Evolutionary conservation across 2,113 vertebrate genomes (phyloP), one percentile per base, ranked within the genome.

Genomic region (Corythaixoides concolor): DNA sequence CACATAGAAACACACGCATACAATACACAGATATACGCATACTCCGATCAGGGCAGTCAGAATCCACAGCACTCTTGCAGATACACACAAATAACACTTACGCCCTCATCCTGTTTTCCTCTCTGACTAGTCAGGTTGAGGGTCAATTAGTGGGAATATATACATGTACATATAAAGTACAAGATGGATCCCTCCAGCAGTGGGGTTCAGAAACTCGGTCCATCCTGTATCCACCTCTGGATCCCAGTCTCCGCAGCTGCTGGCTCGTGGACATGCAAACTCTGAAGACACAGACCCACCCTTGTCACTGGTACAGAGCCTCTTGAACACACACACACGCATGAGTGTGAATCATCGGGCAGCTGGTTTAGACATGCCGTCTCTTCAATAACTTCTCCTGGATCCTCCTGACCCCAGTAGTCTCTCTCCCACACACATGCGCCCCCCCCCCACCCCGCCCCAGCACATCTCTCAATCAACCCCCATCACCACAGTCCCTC

Each of bases 1-100:
- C 4, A 24, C 11, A 32, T 3, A 47, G 28, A 58, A 70, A 2
- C 11, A 73, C 8, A 33, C 0, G 0, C 15, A 14, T 11, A 10
- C 6, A 45, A 20, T 59, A 26, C 17, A 22, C 7, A 22, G 43
- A 22, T 24, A 43, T 20, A 13, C 18, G 23, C 32, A 50, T 11
- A 60, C 5, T 60, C 26, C 1, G 4, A 33, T 19, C 21, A 58
- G 15, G 10, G 43, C 27, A 49, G 12, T 11, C 15, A 56, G 52
- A 85, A 67, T 19, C 8, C 35, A 33, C 5, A 50, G 9, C 12
- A 50, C 2, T 76, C 13, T 66, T 70, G 9, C 11, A 41, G n/a
- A 26, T 2, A 11, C 15, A 30, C 16, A 33, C 28, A 52, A 62
- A 41, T 13, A 27, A 5, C 12, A 30, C 11, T 62, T 76, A 45